Base-by-base conservation (phyloP, 2,797 vertebrate genomes). In the Malurus leucopterus region DNA sequence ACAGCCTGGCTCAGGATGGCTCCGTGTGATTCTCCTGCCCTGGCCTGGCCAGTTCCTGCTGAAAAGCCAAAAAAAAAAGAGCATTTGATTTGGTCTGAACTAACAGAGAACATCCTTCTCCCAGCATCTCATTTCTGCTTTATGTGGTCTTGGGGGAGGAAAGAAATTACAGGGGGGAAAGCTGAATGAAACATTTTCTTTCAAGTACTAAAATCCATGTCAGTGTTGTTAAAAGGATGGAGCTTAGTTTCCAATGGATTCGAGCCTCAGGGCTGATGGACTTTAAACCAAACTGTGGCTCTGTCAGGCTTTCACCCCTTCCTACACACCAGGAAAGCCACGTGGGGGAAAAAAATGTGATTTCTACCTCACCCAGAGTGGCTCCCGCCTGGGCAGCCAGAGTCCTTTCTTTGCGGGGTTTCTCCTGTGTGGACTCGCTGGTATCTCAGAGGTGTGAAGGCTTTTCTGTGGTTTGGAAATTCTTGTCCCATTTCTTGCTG, bases 281-380 rank as follows among this genome's bases (percentile, higher is more conserved):
- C 29, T 63, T 34, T 4, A 72, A 72, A 82, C 16, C 2, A 1
- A 53, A 14, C n/a, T 36, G 61, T 20, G 46, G 67, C 21, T 84
- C 63, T 10, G 0, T 32, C 22, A 44, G 68, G 47, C 2, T 49
- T 65, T 76, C 7, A 15, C 1, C 34, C 40, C 19, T 40, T 50
- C 50, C 44, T 21, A 43, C 16, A 44, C 58, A 86, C 8, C 62
- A 61, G 50, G 72, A 72, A 73, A 84, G 38, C 16, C 65, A n/a
- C 0, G 0, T 4, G 6, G 16, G 21, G 14, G 11, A 3, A 0
- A 6, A 41, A 27, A 75, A 54, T 8, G 2, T 6, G 15, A 68
- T n/a, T 26, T 64, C 41, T 21, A 27, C 7, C 63, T 82, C 51
- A 44, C 20, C 15, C 51, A 32, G 24, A 84, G 55, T 34, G 46